A percentile compares a stretch with the other conserved stretches of the same genome.
Evolutionary conservation across 2,888 invertebrate species (phyloP).

Genomic region (Galeruca laticollis): DNA sequence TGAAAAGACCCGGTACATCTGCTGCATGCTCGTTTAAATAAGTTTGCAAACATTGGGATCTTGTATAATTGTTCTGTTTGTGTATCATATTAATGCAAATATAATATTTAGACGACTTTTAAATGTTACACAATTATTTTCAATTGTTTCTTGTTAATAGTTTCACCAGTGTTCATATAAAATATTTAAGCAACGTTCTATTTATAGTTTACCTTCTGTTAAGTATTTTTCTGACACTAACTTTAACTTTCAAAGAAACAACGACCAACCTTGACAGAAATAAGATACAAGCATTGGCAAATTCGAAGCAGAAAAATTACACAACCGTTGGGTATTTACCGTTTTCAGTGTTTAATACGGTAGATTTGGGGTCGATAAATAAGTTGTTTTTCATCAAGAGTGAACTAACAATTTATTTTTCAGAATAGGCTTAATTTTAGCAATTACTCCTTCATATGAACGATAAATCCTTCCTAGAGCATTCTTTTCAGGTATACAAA

Average conservation of each 20-base stretch:
- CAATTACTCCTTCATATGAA: no score
- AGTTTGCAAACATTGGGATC: no score
- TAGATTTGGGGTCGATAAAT: not conserved
- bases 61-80: no score
- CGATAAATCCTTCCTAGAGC: no score
- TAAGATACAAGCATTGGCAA: conserved; percentile 6
- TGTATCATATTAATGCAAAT: no score
- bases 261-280: conserved; percentile 15
- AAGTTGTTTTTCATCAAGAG: no score
- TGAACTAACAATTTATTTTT: no score
- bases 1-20: no score
- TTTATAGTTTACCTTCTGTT: not conserved
- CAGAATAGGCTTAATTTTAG: no score
- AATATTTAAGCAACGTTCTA: not conserved
- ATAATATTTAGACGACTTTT: no score
- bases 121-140: not conserved
- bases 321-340: not conserved
- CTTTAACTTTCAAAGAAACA: conserved; percentile 7
- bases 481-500: no score
- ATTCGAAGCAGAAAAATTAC: not conserved
- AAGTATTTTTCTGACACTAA: conserved; percentile 10
- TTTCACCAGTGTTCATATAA: not conserved
- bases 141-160: not conserved
- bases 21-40: no score
- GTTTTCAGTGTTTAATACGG: not conserved